Conservation (phyloP, 2,888 invertebrate species). For the Microctonus hyperodae region DNA sequence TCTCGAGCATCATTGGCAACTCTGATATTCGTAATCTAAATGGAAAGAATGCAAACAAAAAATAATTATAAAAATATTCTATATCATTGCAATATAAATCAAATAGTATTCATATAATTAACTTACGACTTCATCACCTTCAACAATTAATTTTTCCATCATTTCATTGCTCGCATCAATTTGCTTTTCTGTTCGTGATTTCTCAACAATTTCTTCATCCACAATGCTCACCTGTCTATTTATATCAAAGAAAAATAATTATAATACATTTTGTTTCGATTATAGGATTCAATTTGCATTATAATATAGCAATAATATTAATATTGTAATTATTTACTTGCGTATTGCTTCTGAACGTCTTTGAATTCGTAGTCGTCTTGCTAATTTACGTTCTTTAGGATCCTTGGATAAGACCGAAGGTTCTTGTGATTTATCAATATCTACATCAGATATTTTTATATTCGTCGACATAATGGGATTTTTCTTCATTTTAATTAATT, state of each 20-base stretch:
- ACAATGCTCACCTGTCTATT: conserved; percentile 45
- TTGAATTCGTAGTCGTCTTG: conserved; percentile 73
- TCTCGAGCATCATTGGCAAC: conserved; percentile 81
- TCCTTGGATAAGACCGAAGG: conserved; percentile 71
- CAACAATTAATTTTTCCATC: conserved; percentile 71
- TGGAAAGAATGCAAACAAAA: conserved; percentile 12
- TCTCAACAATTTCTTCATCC: conserved; percentile 63
- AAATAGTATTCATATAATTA: conserved; percentile 15
- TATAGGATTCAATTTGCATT: conserved; percentile 8
- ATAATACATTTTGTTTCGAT: conserved; percentile 4
- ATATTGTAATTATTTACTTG: conserved; percentile 57
- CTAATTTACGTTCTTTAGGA: conserved; percentile 75
- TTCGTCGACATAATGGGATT: conserved; percentile 1
- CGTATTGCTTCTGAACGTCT: conserved; percentile 69
- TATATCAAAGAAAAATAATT: conserved; percentile 18
- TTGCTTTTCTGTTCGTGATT: conserved; percentile 71
- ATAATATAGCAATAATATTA: background rate
- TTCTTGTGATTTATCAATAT: conserved; percentile 64
- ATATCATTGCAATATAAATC: background rate
- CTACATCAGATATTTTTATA: conserved; percentile 47
- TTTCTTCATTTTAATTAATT: conserved; percentile 1
- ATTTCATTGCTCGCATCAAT: conserved; percentile 71
- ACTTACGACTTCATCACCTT: conserved; percentile 75
- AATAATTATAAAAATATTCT: background rate
- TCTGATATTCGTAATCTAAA: conserved; percentile 71